A percentile compares a stretch with the other conserved stretches of the same genome.
These are phyloP conservation scores for Lepidurus apus DNA, from an alignment of 1,140 invertebrate genomes.

Conservation along the genomic window DNA sequence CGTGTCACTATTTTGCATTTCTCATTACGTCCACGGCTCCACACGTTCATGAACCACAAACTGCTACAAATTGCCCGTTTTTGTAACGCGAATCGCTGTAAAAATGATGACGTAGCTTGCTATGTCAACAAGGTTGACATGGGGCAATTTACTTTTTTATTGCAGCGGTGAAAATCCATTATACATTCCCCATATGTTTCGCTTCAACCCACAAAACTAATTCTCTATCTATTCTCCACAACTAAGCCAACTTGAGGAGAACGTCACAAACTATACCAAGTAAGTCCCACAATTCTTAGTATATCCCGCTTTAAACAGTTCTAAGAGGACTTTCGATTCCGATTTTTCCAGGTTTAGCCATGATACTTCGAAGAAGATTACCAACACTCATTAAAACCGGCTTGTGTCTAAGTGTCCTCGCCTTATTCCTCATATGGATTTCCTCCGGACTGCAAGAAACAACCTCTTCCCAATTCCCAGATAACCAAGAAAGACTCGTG, in stretches of 20 bases:
- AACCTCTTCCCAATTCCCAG: not conserved
- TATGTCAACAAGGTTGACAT: not conserved
- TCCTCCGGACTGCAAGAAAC: not conserved
- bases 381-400: not conserved
- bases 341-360: not conserved
- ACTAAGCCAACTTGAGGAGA: not conserved
- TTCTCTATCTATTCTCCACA: not conserved
- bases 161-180: not conserved
- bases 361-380: slow-evolving; percentile 2
- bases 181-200: slow-evolving; percentile 1
- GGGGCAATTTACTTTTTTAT: not conserved
- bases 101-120: not conserved
- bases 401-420: not conserved
- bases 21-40: not conserved
- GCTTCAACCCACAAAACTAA: not conserved
- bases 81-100: not conserved
- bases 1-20: not conserved
- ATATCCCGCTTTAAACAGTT: not conserved
- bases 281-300: not conserved
- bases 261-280: not conserved
- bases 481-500: not conserved
- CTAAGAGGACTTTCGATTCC: not conserved
- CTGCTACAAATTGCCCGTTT: not conserved
- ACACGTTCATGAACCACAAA: too few relatives aligned
- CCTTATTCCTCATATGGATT: not conserved